phyloP scores from a whole-genome alignment of 2,888 invertebrate species.

The Hoplodrina blanda region DNA sequence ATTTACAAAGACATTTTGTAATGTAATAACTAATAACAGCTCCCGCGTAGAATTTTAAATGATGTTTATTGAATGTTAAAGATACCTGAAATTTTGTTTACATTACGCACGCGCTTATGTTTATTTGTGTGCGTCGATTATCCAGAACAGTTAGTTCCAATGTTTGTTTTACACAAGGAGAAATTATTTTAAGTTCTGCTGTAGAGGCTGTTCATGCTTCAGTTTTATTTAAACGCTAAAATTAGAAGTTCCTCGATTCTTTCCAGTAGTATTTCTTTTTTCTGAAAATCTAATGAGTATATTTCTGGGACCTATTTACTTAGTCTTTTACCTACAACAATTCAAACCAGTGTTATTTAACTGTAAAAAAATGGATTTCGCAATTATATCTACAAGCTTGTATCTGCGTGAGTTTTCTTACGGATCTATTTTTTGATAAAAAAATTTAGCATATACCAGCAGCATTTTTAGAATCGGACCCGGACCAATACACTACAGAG shows the following conservation, averaged over 20 bases:
- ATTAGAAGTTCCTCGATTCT: neutral
- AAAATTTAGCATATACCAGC: too few relatives aligned
- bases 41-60: constrained; percentile 7
- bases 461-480: too few relatives aligned
- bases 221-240: constrained; percentile 7
- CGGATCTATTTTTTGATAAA: too few relatives aligned
- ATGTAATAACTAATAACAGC: constrained; percentile 42
- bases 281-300: neutral
- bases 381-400: neutral
- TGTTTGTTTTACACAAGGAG: constrained; percentile 22
- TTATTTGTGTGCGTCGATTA: constrained; percentile 36
- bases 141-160: constrained; percentile 10
- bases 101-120: constrained; percentile 8
- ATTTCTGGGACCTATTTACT: too few relatives aligned
- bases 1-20: constrained; percentile 3
- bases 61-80: constrained; percentile 20
- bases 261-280: neutral
- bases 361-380: neutral
- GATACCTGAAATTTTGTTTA: constrained; percentile 7
- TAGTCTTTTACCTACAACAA: too few relatives aligned
- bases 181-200: constrained; percentile 17
- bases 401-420: too few relatives aligned
- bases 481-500: too few relatives aligned
- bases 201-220: constrained; percentile 16
- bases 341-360: neutral